Base-by-base conservation (phyloP, 2,113 vertebrate genomes). In the Lepus europaeus region DNA sequence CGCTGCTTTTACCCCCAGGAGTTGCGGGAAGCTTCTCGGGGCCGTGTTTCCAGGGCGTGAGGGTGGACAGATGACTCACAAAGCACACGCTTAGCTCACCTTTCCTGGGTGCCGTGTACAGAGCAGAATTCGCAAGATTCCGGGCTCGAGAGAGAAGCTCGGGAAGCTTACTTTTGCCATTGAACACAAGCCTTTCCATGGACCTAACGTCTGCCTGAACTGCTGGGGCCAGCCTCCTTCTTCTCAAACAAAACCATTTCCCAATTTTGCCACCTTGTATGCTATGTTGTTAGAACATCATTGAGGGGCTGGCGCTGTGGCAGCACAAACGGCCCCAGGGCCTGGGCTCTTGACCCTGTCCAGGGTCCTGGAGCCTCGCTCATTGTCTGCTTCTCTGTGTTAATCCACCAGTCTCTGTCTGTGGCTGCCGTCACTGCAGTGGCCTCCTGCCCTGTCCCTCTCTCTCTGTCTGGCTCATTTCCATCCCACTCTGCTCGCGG, bases 1-100 rank as follows among this genome's bases (percentile, higher is more conserved):
- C 0, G 22, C 79, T 39, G 6, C 92, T 96, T 97, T 91, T 92
- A 85, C 91, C 88, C 95, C 36, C 39, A 63, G 90, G 91, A 36
- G 81, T 81, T 66, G 68, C 87, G 87, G 72, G 0, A 87, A 95
- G 95, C 96, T 93, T 78, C 90, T 59, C 9, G 19, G 72, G 89
- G 22, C 49, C 70, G n/a, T 9, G 64, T 68, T 96, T 74, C 73
- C 82, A 89, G 90, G 77, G 13, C 70, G 2, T 0, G 0, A 2
- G 76, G 1, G 0, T 9, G 97, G 83, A 72, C 16, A 3, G 11
- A 1, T 45, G 36, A 25, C 7, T 4, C 63, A 17, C 1, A 59
- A 33, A 73, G 74, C 12, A 1, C 20, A 59, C 2, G 1, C 3
- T 22, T 0, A 10, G 9, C 45, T 33, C 0, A 9, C 16, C 64